These are phyloP conservation scores for Nyctibius bracteatus DNA, from an alignment of 2,113 vertebrate species.

Conservation along the genomic window DNA sequence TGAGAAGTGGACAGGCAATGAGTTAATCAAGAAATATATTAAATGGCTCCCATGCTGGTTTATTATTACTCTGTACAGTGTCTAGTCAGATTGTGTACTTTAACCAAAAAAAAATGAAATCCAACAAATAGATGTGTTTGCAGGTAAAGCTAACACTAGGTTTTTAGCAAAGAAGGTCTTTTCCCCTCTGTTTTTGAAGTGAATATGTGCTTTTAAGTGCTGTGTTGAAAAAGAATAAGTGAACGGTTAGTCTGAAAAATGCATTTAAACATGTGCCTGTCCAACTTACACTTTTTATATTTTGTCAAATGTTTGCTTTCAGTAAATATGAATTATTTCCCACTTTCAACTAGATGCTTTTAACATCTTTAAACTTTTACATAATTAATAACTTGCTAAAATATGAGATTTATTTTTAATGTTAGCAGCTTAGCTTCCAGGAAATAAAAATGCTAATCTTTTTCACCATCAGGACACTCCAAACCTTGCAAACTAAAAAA, in stretches of 20 bases:
- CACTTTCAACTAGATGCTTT: not conserved
- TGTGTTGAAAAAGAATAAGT: not conserved
- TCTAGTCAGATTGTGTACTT: constrained; percentile 74
- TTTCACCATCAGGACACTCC: not conserved
- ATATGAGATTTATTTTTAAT: not conserved
- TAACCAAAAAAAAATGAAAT: constrained; percentile 17
- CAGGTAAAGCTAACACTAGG: not conserved
- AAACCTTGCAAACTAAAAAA: not conserved
- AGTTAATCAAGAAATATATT: constrained; percentile 94
- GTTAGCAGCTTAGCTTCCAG: not conserved
- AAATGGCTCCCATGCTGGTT: constrained; percentile 91
- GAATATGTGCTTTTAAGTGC: not conserved
- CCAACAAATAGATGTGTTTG: not conserved
- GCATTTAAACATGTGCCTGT: not conserved
- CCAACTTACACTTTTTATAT: not conserved
- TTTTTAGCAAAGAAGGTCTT: constrained; percentile 1
- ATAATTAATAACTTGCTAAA: not conserved
- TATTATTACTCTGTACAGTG: constrained; percentile 77
- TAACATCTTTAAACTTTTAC: not conserved
- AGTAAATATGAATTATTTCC: not conserved
- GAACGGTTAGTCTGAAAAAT: not conserved
- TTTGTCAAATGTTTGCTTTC: not conserved
- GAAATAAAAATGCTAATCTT: constrained; percentile 15
- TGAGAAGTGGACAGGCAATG: constrained; percentile 90
- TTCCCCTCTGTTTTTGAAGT: not conserved